Percentiles rank a stretch among this genome's conserved stretches.
Evolutionary conservation across 2,888 invertebrate species (phyloP).

Genomic region (Vanessa cardui): DNA sequence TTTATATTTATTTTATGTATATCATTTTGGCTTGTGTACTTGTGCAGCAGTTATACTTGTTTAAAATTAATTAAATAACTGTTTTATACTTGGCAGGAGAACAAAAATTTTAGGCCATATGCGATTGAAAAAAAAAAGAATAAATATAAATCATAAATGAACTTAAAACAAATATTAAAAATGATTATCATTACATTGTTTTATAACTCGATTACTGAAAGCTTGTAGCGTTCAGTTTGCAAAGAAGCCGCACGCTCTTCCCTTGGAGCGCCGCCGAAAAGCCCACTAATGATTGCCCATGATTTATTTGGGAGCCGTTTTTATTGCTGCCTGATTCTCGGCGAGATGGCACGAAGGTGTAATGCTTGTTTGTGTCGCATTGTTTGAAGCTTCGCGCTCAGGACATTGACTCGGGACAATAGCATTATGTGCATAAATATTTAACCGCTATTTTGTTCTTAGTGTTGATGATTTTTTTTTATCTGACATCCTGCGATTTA

Average conservation of each 20-base stretch:
- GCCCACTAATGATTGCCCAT: slow-evolving; percentile 76
- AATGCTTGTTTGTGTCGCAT: slow-evolving; percentile 37
- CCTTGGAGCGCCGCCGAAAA: slow-evolving; percentile 43
- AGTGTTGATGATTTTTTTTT: neutral
- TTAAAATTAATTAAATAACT: too few species aligned
- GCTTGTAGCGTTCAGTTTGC: neutral
- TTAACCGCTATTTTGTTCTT: neutral
- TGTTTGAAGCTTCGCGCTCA: slow-evolving; percentile 11
- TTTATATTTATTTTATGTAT: neutral
- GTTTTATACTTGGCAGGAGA: neutral
- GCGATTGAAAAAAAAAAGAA: too few species aligned
- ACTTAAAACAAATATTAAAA: neutral
- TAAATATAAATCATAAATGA: too few species aligned
- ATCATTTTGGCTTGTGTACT: neutral
- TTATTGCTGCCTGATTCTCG: slow-evolving; percentile 64
- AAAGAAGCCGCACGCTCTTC: slow-evolving; percentile 11
- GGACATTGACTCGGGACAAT: slow-evolving; percentile 20
- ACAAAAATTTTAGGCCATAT: too few species aligned
- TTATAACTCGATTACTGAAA: neutral
- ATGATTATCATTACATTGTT: neutral
- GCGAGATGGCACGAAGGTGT: slow-evolving; percentile 59
- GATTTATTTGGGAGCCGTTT: slow-evolving; percentile 76
- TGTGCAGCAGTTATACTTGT: too few species aligned
- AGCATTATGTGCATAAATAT: slow-evolving; percentile 6
- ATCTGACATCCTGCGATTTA: neutral